Base-by-base conservation (phyloP, 1,140 invertebrate genomes). In the Micrasema minimum region DNA sequence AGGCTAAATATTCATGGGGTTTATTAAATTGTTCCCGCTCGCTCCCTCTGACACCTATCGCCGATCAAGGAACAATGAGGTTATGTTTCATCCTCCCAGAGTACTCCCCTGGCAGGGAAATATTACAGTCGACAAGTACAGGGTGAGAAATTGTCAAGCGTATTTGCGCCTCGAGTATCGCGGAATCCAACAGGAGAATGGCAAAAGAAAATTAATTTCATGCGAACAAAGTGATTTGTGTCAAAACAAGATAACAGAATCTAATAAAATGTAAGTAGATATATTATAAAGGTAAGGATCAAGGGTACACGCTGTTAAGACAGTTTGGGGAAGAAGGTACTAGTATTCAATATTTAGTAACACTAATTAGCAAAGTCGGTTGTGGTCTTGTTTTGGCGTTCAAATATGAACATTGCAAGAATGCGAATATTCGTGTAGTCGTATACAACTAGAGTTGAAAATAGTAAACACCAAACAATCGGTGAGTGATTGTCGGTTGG, bases 11-110 rank as follows among this genome's bases (percentile, higher is more conserved):
- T 59, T 59, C 55, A 59, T 59, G 18, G 55, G 10, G 55, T 35
- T 59, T 59, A 59, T 59, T 59, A 59, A 59, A 59, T 59, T 59
- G 55, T 59, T 59, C 55, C 55, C 55, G 55, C 35, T 59, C 16
- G 35, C 55, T 59, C 55, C 55, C 37, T n/a, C 55, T 38, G 55
- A 59, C 55, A 59, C 55, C 55, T 59, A 59, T 38, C 55, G 35
- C 55, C 55, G 55, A 59, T 59, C 55, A 20, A 57, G 55, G 55
- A 59, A 59, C 55, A 59, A 59, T 59, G 55, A 59, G 55, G 55
- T 59, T 59, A 43, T 59, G 51, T 55, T 55, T 55, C 51, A 55
- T 55, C 12, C 23, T 23, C n/a, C 46, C 22, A 11, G 51, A 35
- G 2, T 1, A 31, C 51, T 55, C 23, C 50, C 51, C 26, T 55